These are phyloP conservation scores for Scaptodrosophila lebanonensis DNA, from an alignment of 1,140 invertebrate species.

Conservation along the genomic window DNA sequence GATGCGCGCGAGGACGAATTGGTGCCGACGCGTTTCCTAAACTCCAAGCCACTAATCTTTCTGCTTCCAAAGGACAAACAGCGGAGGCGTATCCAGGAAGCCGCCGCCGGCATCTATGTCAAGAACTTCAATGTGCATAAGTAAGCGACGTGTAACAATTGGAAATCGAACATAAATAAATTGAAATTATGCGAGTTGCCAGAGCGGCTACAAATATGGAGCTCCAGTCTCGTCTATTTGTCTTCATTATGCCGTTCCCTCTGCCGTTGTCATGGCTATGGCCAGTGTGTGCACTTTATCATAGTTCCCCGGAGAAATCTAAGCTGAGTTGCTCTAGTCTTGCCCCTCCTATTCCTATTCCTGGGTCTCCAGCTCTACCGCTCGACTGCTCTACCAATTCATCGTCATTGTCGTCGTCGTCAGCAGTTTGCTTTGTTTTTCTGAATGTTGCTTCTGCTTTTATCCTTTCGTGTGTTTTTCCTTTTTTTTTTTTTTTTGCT, in stretches of 20 bases:
- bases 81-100: constrained; percentile 56
- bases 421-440: constrained; percentile 41
- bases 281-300: constrained; percentile 47
- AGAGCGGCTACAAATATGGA: constrained; percentile 24
- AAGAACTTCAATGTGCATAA: constrained; percentile 59
- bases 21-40: constrained; percentile 24
- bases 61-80: constrained; percentile 51
- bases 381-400: neutral
- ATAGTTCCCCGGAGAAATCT: constrained; percentile 61
- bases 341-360: constrained; percentile 22
- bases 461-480: too few species aligned
- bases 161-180: constrained; percentile 40
- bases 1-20: constrained; percentile 35
- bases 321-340: constrained; percentile 46
- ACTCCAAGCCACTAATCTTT: constrained; percentile 41
- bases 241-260: constrained; percentile 49
- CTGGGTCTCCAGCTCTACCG: too few species aligned
- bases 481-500: constrained; percentile 11
- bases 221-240: constrained; percentile 33
- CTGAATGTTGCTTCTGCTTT: constrained; percentile 14
- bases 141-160: constrained; percentile 22
- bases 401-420: constrained; percentile 1
- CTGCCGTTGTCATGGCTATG: neutral
- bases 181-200: constrained; percentile 52
- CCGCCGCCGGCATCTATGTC: constrained; percentile 51